Evolutionary conservation across 2,797 vertebrate species (phyloP).

Genomic region (Dryobates pubescens): DNA sequence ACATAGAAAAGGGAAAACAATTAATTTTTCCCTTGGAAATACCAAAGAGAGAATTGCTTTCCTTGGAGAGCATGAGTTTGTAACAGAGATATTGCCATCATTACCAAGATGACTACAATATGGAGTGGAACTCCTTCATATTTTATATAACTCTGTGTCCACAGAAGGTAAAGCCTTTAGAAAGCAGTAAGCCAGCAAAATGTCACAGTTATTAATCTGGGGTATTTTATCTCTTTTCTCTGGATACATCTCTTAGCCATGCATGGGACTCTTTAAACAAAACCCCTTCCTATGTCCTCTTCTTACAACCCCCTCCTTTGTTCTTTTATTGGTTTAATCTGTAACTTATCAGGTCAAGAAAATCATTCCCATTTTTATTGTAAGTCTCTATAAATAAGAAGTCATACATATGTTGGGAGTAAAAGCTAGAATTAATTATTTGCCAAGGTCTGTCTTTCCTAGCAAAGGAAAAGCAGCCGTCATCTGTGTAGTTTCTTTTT

Average conservation of each 20-base stretch:
- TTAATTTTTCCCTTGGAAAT: slow-evolving; percentile 45
- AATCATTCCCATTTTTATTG: slow-evolving; percentile 37
- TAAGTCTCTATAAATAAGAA: slow-evolving; percentile 44
- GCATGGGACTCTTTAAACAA: slow-evolving; percentile 22
- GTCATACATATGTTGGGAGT: slow-evolving; percentile 13
- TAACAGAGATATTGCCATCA: slow-evolving; percentile 8
- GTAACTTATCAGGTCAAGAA: background rate
- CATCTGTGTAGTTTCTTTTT: background rate
- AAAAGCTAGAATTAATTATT: slow-evolving; percentile 34
- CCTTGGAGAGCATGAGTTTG: background rate
- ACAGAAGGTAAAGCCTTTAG: slow-evolving; percentile 7
- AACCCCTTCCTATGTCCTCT: background rate
- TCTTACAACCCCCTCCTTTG: background rate
- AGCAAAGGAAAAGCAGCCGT: background rate
- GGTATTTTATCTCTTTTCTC: slow-evolving; percentile 40
- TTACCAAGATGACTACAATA: slow-evolving; percentile 21
- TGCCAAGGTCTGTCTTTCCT: background rate
- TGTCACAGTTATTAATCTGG: slow-evolving; percentile 22
- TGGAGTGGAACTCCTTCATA: slow-evolving; percentile 4
- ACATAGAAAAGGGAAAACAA: background rate
- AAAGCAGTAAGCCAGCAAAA: slow-evolving; percentile 42
- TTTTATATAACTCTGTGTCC: slow-evolving; percentile 17
- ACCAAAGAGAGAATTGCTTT: slow-evolving; percentile 1
- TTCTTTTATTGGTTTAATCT: slow-evolving; percentile 62
- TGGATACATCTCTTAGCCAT: background rate